Percentiles rank a stretch among this genome's conserved stretches.
Evolutionary conservation across 2,113 vertebrate species (phyloP).

Genomic region (Puntigrus tetrazona): DNA sequence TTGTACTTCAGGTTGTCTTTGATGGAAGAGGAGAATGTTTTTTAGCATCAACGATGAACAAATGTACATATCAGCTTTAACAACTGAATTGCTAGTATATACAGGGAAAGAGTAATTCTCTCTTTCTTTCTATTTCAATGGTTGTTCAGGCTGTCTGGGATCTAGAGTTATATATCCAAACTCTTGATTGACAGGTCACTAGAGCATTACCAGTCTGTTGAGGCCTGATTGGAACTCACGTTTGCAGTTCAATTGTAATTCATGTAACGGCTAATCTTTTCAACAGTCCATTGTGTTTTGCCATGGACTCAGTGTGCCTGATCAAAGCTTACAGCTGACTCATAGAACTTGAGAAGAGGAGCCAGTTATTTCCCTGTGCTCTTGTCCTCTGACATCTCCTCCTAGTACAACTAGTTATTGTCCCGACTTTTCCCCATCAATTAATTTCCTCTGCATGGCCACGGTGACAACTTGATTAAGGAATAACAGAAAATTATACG

Average conservation of each 20-base stretch:
- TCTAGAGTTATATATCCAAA: slow-evolving; percentile 84
- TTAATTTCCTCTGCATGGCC: slow-evolving; percentile 50
- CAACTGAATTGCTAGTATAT: neutral
- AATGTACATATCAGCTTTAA: neutral
- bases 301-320: slow-evolving; percentile 62
- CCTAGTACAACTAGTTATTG: slow-evolving; percentile 28
- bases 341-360: slow-evolving; percentile 60
- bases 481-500: neutral
- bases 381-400: slow-evolving; percentile 17
- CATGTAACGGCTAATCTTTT: slow-evolving; percentile 67
- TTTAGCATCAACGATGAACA: neutral
- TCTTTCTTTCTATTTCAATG: slow-evolving; percentile 61
- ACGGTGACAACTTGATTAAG: slow-evolving; percentile 27
- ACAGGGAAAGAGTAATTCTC: neutral
- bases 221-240: slow-evolving; percentile 53
- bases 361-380: slow-evolving; percentile 31
- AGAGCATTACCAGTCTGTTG: slow-evolving; percentile 53
- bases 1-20: neutral
- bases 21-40: neutral
- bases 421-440: slow-evolving; percentile 18
- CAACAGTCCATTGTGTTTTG: slow-evolving; percentile 79
- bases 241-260: slow-evolving; percentile 52
- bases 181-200: slow-evolving; percentile 77
- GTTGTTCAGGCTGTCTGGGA: slow-evolving; percentile 69
- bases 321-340: slow-evolving; percentile 64